These are phyloP conservation scores for Axea sp. DNA, from an alignment of 2,888 invertebrate species.

Conservation along the genomic window DNA sequence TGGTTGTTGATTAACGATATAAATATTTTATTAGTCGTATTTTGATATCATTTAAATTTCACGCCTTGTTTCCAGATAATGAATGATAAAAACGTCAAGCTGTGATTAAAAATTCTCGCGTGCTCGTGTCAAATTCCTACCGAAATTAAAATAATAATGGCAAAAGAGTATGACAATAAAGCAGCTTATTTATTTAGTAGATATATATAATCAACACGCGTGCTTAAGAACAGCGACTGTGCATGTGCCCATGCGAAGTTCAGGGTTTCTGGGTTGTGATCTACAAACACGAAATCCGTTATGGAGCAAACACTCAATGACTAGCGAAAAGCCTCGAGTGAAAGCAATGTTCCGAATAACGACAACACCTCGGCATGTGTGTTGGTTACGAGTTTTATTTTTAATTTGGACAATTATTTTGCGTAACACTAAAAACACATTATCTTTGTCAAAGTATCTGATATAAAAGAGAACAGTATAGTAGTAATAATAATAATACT, in stretches of 20 bases:
- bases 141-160: constrained; percentile 27
- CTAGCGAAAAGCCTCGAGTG: constrained; percentile 59
- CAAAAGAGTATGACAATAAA: constrained; percentile 6
- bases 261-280: constrained; percentile 77
- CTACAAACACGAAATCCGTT: constrained; percentile 73
- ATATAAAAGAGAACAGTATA: too few species aligned
- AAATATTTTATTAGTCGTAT: too few species aligned
- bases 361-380: constrained; percentile 10
- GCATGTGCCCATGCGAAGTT: constrained; percentile 62
- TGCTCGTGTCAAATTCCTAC: too few species aligned
- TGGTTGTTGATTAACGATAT: too few species aligned
- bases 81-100: too few species aligned
- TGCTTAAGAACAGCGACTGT: constrained; percentile 24
- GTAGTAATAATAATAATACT: too few species aligned
- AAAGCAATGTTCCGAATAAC: constrained; percentile 60
- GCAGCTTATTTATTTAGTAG: constrained; percentile 5
- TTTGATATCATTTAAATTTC: too few species aligned
- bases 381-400: constrained; percentile 6
- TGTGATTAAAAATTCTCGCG: too few species aligned
- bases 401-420: constrained; percentile 2
- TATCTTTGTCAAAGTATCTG: neutral
- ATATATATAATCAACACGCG: constrained; percentile 34
- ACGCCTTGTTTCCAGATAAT: too few species aligned
- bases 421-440: constrained; percentile 18
- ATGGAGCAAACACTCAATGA: constrained; percentile 60